Evolutionary conservation across 2,888 invertebrate genomes (phyloP), one percentile per base, ranked within the genome.

Genomic region (Latrodectus elegans): DNA sequence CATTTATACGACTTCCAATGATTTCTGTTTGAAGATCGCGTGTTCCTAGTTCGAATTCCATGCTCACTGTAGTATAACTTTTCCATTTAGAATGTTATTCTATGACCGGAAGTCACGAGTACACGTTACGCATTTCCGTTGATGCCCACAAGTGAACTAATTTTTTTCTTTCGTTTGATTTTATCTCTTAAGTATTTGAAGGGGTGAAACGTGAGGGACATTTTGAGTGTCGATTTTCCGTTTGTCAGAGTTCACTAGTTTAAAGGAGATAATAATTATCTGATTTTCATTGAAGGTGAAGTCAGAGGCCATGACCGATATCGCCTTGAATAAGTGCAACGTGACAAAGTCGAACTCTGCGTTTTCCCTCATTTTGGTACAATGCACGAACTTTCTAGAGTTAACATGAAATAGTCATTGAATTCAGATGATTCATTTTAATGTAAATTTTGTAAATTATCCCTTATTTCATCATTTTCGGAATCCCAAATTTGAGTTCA

Each of bases 121-220:
- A 76, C 83, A 83, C 71, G 77, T 77, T 51, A 53, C 71, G 76
- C 68, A 64, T 74, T 84, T 84, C 77, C 84, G 84, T 38, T 72
- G 60, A 26, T 52, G 77, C 26, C 8, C 75, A 60, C 60, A 60
- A 74, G 75, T 38, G 55, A 64, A 60, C 14, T 60, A n/a, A 60
- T 60, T 12, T 60, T 10, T 60, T 60, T 4, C 15, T 55, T 55
- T 14, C 15, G 3, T 15, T 3, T 55, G 2, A 14, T 14, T 55
- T 55, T 55, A 55, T 10, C 14, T 60, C n/a, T 60, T 38, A 38
- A 38, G 4, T 38, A n/a, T 12, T n/a, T 60, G 60, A 60, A 60
- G 60, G 14, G 12, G 60, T 15, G 14, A n/a, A 60, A 60, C 60
- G 60, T 60, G 60, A 60, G 60, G 12, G 11, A 12, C 60, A 60